These are phyloP conservation scores for Pheosia tremula DNA, from an alignment of 2,888 invertebrate genomes.

Conservation along the genomic window DNA sequence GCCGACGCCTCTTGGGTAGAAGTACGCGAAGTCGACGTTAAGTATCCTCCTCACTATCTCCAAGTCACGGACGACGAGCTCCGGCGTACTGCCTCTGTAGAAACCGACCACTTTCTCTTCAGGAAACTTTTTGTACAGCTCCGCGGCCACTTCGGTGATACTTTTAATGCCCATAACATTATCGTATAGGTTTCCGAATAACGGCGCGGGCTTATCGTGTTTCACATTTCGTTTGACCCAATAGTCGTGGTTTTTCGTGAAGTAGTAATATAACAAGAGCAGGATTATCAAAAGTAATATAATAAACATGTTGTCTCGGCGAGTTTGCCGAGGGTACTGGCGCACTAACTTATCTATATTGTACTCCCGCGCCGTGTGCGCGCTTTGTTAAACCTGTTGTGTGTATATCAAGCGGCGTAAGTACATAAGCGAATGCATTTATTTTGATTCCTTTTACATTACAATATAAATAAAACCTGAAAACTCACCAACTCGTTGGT, in stretches of 20 bases:
- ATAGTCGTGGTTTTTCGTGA: constrained; percentile 56
- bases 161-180: constrained; percentile 52
- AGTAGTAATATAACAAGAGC: constrained; percentile 48
- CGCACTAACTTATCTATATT: neutral
- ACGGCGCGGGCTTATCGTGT: constrained; percentile 53
- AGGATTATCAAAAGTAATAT: constrained; percentile 32
- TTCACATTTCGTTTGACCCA: constrained; percentile 63
- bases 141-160: constrained; percentile 43
- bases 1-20: constrained; percentile 56
- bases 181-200: constrained; percentile 58
- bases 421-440: too few species aligned
- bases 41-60: constrained; percentile 57
- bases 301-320: constrained; percentile 33
- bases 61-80: constrained; percentile 60
- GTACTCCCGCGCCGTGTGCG: neutral
- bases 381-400: neutral
- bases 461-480: too few species aligned
- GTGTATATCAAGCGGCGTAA: neutral
- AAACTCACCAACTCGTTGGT: too few species aligned
- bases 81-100: constrained; percentile 58
- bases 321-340: neutral
- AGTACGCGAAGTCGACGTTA: constrained; percentile 56
- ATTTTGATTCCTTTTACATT: too few species aligned
- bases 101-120: constrained; percentile 66
- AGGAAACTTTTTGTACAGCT: constrained; percentile 60